Evolutionary conservation across 2,797 vertebrate species (phyloP).

Genomic region (Calcarius lapponicus): DNA sequence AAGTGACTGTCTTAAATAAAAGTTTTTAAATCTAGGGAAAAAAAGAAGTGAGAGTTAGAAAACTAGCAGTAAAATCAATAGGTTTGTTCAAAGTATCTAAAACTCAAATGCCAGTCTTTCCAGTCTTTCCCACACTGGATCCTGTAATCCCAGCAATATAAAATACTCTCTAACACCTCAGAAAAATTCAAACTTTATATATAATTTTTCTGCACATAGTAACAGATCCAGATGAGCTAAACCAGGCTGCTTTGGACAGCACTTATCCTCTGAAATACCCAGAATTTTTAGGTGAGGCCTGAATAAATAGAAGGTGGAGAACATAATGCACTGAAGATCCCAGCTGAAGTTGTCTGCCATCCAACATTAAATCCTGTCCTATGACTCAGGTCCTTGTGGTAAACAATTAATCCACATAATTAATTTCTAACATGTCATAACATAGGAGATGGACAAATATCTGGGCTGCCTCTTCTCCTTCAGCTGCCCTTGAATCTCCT

Average conservation of each 20-base stretch:
- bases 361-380: not conserved
- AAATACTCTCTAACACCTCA: not conserved
- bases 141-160: not conserved
- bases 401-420: not conserved
- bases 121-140: not conserved
- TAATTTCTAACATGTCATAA: not conserved
- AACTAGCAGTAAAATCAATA: not conserved
- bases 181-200: not conserved
- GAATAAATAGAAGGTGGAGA: not conserved
- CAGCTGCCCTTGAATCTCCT: not conserved
- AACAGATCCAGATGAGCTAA: not conserved
- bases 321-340: not conserved
- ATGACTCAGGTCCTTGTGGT: not conserved
- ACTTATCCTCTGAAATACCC: not conserved
- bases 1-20: slow-evolving; percentile 13
- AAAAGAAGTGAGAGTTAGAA: not conserved
- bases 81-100: not conserved
- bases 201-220: not conserved
- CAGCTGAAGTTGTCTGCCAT: not conserved
- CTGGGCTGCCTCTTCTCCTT: not conserved
- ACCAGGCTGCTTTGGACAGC: not conserved
- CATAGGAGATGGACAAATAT: not conserved
- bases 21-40: not conserved
- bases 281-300: not conserved
- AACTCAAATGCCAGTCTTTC: not conserved